phyloP scores from a whole-genome alignment of 2,797 vertebrate genomes.

The Peromyscus attwateri region DNA sequence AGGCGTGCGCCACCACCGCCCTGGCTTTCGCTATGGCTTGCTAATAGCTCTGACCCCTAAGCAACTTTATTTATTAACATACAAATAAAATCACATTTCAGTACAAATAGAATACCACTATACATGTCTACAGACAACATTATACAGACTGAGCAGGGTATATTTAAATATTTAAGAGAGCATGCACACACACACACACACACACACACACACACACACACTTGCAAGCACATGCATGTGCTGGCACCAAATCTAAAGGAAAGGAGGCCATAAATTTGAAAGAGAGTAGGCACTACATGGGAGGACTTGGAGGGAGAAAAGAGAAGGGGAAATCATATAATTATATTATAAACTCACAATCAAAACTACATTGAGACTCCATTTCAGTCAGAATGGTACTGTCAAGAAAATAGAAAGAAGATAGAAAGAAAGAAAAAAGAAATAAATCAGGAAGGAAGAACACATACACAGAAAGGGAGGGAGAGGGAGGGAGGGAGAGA shows the following conservation, averaged over 20 bases:
- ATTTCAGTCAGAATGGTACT: neutral
- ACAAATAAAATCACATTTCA: no score
- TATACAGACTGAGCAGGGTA: neutral
- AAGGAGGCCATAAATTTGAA: neutral
- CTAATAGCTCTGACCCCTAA: no score
- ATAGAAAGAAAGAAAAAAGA: neutral
- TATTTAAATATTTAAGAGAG: neutral
- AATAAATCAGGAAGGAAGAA: neutral
- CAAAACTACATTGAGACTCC: neutral
- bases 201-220: neutral
- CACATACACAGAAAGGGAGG: neutral
- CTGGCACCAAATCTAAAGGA: neutral
- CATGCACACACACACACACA: neutral
- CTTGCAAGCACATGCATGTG: no score
- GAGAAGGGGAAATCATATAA: neutral
- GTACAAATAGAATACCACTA: no score
- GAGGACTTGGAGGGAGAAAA: neutral
- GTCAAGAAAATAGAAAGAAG: neutral
- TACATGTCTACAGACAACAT: neutral
- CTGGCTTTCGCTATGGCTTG: no score
- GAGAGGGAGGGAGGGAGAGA: no score
- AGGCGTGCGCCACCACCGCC: no score
- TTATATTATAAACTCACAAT: neutral
- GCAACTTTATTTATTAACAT: no score
- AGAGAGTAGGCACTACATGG: neutral